Evolutionary conservation across 1,140 invertebrate genomes (phyloP), one percentile per base, ranked within the genome.

Genomic region (Laodelphax striatellus): DNA sequence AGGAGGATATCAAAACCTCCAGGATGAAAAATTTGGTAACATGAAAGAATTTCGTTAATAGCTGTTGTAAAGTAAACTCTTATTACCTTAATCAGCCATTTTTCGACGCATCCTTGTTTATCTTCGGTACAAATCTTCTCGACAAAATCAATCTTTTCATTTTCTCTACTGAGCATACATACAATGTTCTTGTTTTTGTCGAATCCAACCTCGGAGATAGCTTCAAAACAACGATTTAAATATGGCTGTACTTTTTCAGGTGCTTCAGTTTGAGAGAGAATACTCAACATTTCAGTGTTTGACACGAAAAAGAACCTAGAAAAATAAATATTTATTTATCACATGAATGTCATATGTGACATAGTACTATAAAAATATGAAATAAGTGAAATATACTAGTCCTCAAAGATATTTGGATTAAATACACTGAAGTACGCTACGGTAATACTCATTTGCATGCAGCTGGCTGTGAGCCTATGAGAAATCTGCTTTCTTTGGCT

Each of bases 241-340:
- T 95, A 90, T 0, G 90, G 90, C 67, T 94, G 90, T 5, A 96
- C 90, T 62, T 88, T 81, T 14, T 83, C 69, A 0, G 86, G 91
- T 76, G 96, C 89, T 74, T 93, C 94, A 0, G 88, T 86, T 79
- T 96, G 90, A 0, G 92, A 94, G 44, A 97, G 75, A 68, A 97
- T 96, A 73, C 96, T 91, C 24, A 97, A 76, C 82, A 97, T 88
- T 76, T 97, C 94, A 68, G 96, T 91, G 70, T 96, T 95, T 6
- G 94, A 95, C 43, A 97, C 75, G 69, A 97, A 97, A 76, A 95
- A 97, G 70, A 97, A 94, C 70, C 93, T 82, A 31, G 67, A 76
- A 65, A 57, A 22, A 54, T 53, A 56, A 54, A 41, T 44, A 24
- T 53, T 43, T n/a, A 22, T 42, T 24, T 9, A 38, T 13, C 28